Base-by-base conservation (phyloP, 2,888 invertebrate species). In the Perizoma flavofasciatum region DNA sequence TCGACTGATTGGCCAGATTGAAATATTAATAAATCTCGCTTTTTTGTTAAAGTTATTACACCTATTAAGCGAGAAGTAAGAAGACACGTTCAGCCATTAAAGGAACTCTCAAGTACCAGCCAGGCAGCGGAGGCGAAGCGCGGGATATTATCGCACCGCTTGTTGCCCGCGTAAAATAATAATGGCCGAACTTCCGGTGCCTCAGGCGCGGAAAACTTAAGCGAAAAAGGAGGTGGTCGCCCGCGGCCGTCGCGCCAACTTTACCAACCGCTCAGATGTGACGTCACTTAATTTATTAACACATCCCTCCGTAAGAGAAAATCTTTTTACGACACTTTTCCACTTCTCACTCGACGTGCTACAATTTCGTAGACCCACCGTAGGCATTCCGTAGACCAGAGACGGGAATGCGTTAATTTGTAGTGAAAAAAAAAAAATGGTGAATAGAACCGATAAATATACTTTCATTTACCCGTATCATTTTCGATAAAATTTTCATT, bases 101-200 rank as follows among this genome's bases (percentile, higher is more conserved):
- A 85, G 81, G 80, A 77, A 79, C 79, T 83, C 83, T 82, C 72
- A 77, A 78, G 75, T 72, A 72, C 81, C 80, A 78, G 78, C 79
- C 79, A 79, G 59, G 55, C 53, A 47, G 58, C 49, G 54, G 57
- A 11, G 57, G 57, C 83, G 86, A 80, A 83, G 85, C 85, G 85
- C 80, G 77, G 88, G 85, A 89, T 92, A 92, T 92, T 92, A 92
- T 92, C 92, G 92, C 92, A 82, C 92, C 89, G 92, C 92, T 92
- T 92, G 92, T 92, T 89, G 88, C 86, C 89, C 90, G 92, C 92
- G 91, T 92, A 91, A 92, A 92, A 92, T 92, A 92, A 92, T 92
- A 92, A 92, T 92, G 92, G 89, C 81, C 84, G 86, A 92, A 92
- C 90, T 92, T 92, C 93, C 89, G 93, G 92, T 89, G 93, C 93